Evolutionary conservation across 2,888 invertebrate genomes (phyloP).

Genomic region (Orthonevra nobilis): DNA sequence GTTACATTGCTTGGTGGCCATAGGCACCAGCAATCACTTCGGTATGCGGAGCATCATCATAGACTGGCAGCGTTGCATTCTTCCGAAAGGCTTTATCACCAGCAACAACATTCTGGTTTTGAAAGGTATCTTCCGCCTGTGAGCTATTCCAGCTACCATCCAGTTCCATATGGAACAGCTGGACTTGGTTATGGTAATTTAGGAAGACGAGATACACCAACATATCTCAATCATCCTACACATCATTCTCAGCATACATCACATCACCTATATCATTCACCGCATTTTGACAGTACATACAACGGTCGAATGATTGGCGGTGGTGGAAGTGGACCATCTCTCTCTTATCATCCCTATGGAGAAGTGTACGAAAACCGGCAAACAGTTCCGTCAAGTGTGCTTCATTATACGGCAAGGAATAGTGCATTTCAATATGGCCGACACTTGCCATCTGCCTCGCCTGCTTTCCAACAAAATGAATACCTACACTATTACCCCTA

Average conservation of each 20-base stretch:
- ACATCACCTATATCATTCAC: conserved; percentile 56
- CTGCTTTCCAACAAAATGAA: conserved; percentile 46
- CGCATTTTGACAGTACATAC: conserved; percentile 68
- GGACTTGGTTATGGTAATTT: conserved; percentile 45
- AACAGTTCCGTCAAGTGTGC: conserved; percentile 75
- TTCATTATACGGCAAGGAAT: conserved; percentile 75
- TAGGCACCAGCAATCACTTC: conserved; percentile 49
- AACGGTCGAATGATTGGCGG: conserved; percentile 70
- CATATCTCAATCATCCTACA: conserved; percentile 51
- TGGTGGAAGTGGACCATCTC: conserved; percentile 33
- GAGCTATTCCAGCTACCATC: conserved; percentile 41
- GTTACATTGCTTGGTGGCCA: conserved; percentile 49
- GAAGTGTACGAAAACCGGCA: conserved; percentile 72
- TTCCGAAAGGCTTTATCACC: conserved; percentile 57
- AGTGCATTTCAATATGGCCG: conserved; percentile 54
- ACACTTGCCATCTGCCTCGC: conserved; percentile 20
- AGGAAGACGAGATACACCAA: conserved; percentile 40
- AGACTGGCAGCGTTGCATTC: conserved; percentile 52
- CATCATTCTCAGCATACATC: conserved; percentile 42
- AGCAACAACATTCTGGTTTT: conserved; percentile 53
- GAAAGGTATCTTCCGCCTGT: conserved; percentile 51
- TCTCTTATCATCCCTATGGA: conserved; percentile 63
- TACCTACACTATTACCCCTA: conserved; percentile 57
- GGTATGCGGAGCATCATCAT: conserved; percentile 62
- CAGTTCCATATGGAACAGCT: conserved; percentile 27